Base-by-base conservation (phyloP, 2,888 invertebrate species). In the Norana najaformis region DNA sequence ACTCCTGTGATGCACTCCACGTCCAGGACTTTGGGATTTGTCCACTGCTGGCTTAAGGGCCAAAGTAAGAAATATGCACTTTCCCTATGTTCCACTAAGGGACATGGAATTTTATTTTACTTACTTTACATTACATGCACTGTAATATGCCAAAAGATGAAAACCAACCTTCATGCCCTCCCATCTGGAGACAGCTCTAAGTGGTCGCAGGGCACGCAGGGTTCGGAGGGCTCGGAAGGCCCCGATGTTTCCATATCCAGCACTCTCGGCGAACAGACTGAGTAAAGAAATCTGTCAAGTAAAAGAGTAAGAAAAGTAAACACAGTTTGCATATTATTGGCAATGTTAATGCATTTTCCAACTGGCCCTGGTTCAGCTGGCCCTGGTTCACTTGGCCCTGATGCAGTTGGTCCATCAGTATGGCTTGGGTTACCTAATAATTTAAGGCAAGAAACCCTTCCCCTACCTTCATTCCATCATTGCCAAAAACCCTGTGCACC, bases 151-250 rank as follows among this genome's bases (percentile, higher is more conserved):
- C 69, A 69, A n/a, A 6, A n/a, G 69, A 8, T n/a, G n/a, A 69
- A n/a, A 39, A 37, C 89, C 53, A 82, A 98, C 98, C 97, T 98
- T 97, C 98, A 99, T 99, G 96, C 99, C 98, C 96, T 99, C 99
- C 98, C 99, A 98, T 96, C 99, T 97, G 96, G 98, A 98, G 97
- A 99, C 98, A 95, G 99, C 99, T 96, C 99, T 97, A 96, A 99
- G 97, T 95, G 99, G 99, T 96, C 99, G 97, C 95, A 99, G 97
- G 95, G 99, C 99, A 96, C 99, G 97, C 95, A 99, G 96, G 95
- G 99, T 99, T 96, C 99, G 96, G 98, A 99, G 98, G 95, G 98
- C 98, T 97, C 98, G 98, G 97, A 99, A 98, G 96, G 98, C 98
- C 96, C 98, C 98, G 96, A 99, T 98, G 96, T 98, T 98, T 95